Percentiles rank a stretch among this genome's conserved stretches.
These are phyloP conservation scores for Schlechtendalia chinensis DNA, from an alignment of 1,140 invertebrate genomes.

Conservation along the genomic window DNA sequence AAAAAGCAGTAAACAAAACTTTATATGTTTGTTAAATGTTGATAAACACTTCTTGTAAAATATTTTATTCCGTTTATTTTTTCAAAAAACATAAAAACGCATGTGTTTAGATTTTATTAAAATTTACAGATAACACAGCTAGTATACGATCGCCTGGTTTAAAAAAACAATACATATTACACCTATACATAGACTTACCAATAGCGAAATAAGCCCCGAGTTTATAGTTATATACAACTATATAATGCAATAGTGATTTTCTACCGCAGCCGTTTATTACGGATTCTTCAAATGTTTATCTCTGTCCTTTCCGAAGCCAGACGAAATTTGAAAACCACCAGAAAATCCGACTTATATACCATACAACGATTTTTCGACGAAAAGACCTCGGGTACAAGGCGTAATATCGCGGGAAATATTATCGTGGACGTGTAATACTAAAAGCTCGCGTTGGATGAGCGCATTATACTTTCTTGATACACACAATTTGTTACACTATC, in stretches of 20 bases:
- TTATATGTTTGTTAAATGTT: background rate
- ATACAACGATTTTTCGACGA: background rate
- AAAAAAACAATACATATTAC: background rate
- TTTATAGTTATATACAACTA: background rate
- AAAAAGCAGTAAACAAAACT: background rate
- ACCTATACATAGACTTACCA: no score
- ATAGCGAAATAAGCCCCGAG: background rate
- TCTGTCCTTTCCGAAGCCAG: background rate
- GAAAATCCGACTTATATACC: background rate
- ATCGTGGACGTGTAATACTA: slow-evolving; percentile 4
- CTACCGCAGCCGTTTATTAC: background rate
- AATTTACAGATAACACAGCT: background rate
- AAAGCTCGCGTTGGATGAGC: background rate
- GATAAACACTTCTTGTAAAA: background rate
- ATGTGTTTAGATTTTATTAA: background rate
- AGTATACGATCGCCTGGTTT: background rate
- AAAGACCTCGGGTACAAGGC: background rate
- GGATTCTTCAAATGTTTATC: slow-evolving; percentile 5
- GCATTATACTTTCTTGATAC: background rate
- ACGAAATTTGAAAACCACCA: slow-evolving; percentile 5
- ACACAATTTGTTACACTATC: slow-evolving; percentile 11
- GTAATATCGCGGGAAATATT: background rate
- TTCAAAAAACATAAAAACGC: background rate
- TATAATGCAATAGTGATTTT: slow-evolving; percentile 8
- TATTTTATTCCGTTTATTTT: background rate